Percentiles rank a stretch among this genome's conserved stretches.
Evolutionary conservation across 2,888 invertebrate species (phyloP).

Genomic region (Aporophyla lueneburgensis): DNA sequence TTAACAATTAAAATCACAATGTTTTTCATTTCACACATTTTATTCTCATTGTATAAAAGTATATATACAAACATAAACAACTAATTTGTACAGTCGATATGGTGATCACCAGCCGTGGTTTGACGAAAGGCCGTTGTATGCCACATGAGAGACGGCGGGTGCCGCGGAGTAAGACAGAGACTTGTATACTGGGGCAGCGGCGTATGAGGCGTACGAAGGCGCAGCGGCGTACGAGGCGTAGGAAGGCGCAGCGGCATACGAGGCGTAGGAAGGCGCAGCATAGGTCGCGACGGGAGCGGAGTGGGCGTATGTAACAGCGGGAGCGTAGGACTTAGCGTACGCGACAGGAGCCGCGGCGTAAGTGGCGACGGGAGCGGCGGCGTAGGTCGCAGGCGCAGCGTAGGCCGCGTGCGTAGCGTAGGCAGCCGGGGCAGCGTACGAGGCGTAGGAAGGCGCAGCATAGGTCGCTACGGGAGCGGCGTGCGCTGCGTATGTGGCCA

Average conservation of each 20-base stretch:
- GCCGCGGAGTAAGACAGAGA: conserved; percentile 90
- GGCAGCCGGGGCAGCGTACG: conserved; percentile 73
- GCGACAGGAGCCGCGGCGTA: conserved; percentile 87
- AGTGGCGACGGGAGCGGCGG: conserved; percentile 86
- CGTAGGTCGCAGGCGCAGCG: conserved; percentile 68
- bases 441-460: conserved; percentile 72
- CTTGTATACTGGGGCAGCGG: conserved; percentile 78
- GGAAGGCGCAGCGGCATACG: conserved; percentile 60
- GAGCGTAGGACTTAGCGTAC: conserved; percentile 74
- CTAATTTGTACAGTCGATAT: conserved; percentile 79
- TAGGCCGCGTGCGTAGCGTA: conserved; percentile 88
- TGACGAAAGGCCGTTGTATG: conserved; percentile 91
- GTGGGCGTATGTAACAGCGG: conserved; percentile 64
- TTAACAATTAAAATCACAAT: neutral
- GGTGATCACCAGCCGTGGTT: conserved; percentile 92
- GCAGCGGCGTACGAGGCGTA: conserved; percentile 55
- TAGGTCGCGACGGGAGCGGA: conserved; percentile 65
- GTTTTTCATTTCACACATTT: conserved; percentile 73
- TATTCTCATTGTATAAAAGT: conserved; percentile 84
- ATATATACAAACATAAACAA: conserved; percentile 84
- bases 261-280: conserved; percentile 59
- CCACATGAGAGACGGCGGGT: conserved; percentile 91
- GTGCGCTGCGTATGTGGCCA: conserved; percentile 74
- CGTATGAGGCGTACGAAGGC: conserved; percentile 59
- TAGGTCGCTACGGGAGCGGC: conserved; percentile 66